phyloP scores from a whole-genome alignment of 2,797 vertebrate species.

The Eospalax fontanierii region DNA sequence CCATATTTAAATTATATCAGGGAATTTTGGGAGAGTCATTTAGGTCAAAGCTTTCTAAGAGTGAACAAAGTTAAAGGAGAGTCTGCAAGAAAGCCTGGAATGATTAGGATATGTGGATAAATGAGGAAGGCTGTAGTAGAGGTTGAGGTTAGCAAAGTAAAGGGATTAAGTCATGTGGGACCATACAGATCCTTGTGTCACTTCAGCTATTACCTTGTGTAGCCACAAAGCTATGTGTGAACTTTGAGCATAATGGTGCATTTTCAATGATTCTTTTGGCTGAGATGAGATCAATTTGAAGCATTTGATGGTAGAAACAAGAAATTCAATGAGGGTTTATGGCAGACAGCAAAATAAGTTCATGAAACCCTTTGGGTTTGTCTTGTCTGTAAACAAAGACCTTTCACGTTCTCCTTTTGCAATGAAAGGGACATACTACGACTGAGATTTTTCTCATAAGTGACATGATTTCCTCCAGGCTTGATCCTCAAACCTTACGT shows the following conservation, averaged over 20 bases:
- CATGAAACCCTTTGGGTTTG: background rate
- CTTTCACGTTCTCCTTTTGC: background rate
- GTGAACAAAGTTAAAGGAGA: background rate
- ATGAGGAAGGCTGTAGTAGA: background rate
- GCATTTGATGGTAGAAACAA: background rate
- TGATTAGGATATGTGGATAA: background rate
- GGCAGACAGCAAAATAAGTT: background rate
- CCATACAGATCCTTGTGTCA: background rate
- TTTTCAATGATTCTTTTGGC: background rate
- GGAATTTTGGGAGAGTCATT: background rate
- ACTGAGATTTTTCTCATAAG: background rate
- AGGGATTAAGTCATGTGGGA: background rate
- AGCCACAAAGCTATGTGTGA: background rate
- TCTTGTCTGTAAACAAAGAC: background rate
- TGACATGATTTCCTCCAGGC: background rate
- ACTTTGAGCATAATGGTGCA: background rate
- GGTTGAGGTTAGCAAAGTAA: background rate
- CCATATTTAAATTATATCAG: background rate
- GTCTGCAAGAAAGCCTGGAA: too few species aligned
- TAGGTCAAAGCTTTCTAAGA: background rate
- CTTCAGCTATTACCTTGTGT: background rate
- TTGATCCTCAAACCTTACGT: background rate
- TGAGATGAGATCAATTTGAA: background rate
- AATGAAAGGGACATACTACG: background rate
- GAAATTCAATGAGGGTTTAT: background rate